A percentile compares a stretch with the other conserved stretches of the same genome.
Conservation (phyloP, 2,797 vertebrate species). For the Gadopsis bispinosus region DNA sequence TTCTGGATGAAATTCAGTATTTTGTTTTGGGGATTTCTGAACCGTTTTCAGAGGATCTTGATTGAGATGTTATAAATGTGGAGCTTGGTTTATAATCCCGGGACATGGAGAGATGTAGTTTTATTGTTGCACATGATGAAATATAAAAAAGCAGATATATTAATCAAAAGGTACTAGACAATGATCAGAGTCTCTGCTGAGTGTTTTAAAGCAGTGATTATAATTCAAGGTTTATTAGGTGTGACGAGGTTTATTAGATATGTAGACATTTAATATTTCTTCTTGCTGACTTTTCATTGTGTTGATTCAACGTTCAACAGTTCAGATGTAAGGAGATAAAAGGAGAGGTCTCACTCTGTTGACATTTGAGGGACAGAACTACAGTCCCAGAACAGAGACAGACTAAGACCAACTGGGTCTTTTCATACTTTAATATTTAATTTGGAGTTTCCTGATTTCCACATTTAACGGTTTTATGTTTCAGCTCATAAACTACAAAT, state of each 20-base stretch:
- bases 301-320: background rate
- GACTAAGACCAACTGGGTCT: background rate
- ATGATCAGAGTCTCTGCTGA: constrained; percentile 53
- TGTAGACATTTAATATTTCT: constrained; percentile 4
- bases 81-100: background rate
- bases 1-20: background rate
- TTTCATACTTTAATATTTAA: background rate
- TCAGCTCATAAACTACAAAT: background rate
- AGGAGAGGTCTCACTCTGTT: background rate
- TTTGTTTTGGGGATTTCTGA: background rate
- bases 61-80: background rate
- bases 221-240: constrained; percentile 30
- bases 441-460: background rate
- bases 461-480: constrained; percentile 17
- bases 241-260: constrained; percentile 33
- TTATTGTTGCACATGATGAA: constrained; percentile 65
- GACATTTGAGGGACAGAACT: background rate
- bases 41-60: background rate
- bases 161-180: constrained; percentile 81
- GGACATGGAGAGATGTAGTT: constrained; percentile 14
- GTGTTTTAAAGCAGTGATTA: constrained; percentile 68
- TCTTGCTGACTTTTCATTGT: background rate
- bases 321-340: background rate
- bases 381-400: background rate
- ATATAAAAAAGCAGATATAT: constrained; percentile 29